Percentiles rank a stretch among this genome's conserved stretches.
These are phyloP conservation scores for Acridotheres tristis DNA, from an alignment of 2,797 vertebrate species.

Conservation along the genomic window DNA sequence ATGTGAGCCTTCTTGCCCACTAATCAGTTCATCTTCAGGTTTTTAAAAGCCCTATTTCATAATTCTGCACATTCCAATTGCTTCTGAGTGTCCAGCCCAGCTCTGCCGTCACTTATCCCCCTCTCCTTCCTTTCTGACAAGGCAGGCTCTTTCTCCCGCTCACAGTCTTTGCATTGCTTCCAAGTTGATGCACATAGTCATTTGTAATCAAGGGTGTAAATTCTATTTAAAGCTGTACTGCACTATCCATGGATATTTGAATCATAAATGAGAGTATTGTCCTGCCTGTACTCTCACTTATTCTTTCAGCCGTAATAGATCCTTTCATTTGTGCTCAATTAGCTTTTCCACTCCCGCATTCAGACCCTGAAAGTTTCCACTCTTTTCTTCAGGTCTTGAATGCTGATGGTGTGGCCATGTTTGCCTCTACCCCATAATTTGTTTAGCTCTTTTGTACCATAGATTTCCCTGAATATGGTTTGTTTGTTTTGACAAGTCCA, in stretches of 20 bases:
- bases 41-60: slow-evolving; percentile 25
- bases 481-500: slow-evolving; percentile 74
- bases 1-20: slow-evolving; percentile 21
- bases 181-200: slow-evolving; percentile 30
- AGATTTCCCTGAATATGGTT: slow-evolving; percentile 54
- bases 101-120: neutral
- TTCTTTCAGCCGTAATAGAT: slow-evolving; percentile 18
- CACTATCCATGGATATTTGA: neutral
- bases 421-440: slow-evolving; percentile 62
- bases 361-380: slow-evolving; percentile 49
- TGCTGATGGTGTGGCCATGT: slow-evolving; percentile 24
- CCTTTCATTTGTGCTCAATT: slow-evolving; percentile 47
- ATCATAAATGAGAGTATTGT: slow-evolving; percentile 30
- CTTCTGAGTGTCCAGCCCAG: neutral
- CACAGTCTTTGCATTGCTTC: neutral
- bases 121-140: neutral
- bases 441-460: slow-evolving; percentile 58
- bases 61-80: slow-evolving; percentile 1
- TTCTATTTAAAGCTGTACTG: slow-evolving; percentile 11
- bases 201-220: slow-evolving; percentile 21
- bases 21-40: slow-evolving; percentile 50
- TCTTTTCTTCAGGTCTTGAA: slow-evolving; percentile 60
- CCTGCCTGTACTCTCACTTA: neutral
- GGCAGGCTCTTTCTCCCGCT: slow-evolving; percentile 10
- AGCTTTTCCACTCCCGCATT: slow-evolving; percentile 48